phyloP scores from a whole-genome alignment of 2,797 vertebrate genomes.

The Sphaeramia orbicularis region DNA sequence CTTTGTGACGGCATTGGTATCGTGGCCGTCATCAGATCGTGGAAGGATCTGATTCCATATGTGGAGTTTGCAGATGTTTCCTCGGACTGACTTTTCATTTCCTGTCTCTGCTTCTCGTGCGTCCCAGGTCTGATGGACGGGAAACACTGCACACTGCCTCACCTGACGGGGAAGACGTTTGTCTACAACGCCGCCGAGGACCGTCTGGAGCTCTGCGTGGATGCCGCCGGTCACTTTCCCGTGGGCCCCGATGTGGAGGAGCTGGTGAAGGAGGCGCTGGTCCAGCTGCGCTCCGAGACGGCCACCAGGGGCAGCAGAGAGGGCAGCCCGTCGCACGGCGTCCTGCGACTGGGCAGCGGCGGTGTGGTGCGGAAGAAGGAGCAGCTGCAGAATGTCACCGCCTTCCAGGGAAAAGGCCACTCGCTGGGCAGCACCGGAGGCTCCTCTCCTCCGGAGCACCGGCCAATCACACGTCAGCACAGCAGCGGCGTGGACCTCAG shows the following conservation, averaged over 20 bases:
- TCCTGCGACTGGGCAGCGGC: conserved; percentile 93
- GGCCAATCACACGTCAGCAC: conserved; percentile 91
- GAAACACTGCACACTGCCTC: conserved; percentile 97
- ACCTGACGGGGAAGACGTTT: conserved; percentile 95
- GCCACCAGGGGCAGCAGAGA: conserved; percentile 90
- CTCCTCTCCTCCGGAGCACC: conserved; percentile 89
- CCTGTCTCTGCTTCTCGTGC: not conserved
- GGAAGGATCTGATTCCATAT: too few species aligned
- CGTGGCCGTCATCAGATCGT: too few species aligned
- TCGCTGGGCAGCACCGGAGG: conserved; percentile 91
- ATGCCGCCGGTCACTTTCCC: conserved; percentile 94
- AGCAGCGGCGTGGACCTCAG: conserved; percentile 92
- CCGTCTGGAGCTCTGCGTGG: conserved; percentile 95
- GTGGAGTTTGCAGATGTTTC: too few species aligned
- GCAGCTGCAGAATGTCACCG: conserved; percentile 91
- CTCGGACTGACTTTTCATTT: not conserved
- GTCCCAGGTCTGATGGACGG: conserved; percentile 93
- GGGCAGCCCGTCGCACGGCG: conserved; percentile 92
- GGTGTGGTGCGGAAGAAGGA: conserved; percentile 97
- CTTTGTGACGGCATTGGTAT: too few species aligned
- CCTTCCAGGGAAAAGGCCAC: conserved; percentile 99
- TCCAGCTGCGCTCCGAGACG: conserved; percentile 91
- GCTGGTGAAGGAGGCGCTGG: conserved; percentile 93
- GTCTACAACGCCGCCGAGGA: conserved; percentile 95
- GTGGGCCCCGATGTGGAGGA: conserved; percentile 96